Conservation (phyloP, 2,888 invertebrate species). For the Aradus depressus region DNA sequence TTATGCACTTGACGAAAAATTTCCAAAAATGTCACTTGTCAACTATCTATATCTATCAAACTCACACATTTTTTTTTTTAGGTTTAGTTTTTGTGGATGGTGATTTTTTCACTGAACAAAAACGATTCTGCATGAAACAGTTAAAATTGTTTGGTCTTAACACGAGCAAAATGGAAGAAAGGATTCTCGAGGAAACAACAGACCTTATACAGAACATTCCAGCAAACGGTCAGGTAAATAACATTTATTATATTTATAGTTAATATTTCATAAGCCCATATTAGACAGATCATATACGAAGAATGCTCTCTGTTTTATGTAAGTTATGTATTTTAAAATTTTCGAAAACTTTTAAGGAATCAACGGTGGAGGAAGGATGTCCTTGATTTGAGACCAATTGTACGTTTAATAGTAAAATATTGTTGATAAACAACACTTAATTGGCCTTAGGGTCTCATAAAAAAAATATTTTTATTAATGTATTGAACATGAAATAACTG, state of each 20-base stretch:
- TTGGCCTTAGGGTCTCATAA: not conserved
- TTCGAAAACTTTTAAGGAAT: no score
- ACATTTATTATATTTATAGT: no score
- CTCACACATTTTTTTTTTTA: constrained; percentile 18
- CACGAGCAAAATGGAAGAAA: constrained; percentile 47
- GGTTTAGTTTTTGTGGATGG: constrained; percentile 59
- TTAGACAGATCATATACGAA: no score
- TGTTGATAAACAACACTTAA: not conserved
- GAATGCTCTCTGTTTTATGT: no score
- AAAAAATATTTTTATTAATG: not conserved
- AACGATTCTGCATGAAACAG: constrained; percentile 54
- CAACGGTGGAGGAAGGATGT: no score
- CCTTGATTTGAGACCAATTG: no score
- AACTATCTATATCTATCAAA: not conserved
- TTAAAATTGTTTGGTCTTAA: constrained; percentile 53
- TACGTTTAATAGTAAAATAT: not conserved
- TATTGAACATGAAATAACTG: no score
- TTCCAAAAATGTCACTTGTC: no score
- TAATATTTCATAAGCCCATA: no score
- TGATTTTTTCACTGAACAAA: constrained; percentile 50
- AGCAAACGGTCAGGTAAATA: not conserved
- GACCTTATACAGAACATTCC: constrained; percentile 38
- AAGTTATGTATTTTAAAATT: no score
- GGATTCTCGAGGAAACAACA: constrained; percentile 46
- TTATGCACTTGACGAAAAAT: no score